phyloP scores from a whole-genome alignment of 1,140 invertebrate species.

The Helicorthomorpha holstii region DNA sequence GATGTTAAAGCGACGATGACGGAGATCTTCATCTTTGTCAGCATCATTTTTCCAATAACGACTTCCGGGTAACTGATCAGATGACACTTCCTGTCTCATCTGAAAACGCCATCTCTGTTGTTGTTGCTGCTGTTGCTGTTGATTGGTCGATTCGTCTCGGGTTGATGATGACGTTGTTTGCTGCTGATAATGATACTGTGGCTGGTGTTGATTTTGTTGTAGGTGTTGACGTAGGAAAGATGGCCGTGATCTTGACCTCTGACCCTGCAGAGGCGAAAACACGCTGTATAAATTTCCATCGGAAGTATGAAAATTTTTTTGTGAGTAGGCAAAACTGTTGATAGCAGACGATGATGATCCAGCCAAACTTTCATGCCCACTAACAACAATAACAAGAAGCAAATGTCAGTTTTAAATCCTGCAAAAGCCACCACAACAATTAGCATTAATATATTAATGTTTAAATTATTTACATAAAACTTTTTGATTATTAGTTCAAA shows the following conservation, averaged over 20 bases:
- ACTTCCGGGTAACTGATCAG: background rate
- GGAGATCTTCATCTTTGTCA: background rate
- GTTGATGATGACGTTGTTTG: slow-evolving; percentile 25
- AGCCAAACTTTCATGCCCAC: no score
- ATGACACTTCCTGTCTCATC: slow-evolving; percentile 4
- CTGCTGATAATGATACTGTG: background rate
- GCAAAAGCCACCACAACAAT: no score
- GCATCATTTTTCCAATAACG: background rate
- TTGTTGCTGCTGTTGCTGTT: slow-evolving; percentile 31
- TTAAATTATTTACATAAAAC: no score
- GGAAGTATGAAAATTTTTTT: slow-evolving; percentile 18
- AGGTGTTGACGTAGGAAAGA: slow-evolving; percentile 13
- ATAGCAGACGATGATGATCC: no score
- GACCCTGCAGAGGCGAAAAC: slow-evolving; percentile 15
- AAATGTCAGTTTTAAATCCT: no score
- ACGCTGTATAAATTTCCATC: slow-evolving; percentile 19
- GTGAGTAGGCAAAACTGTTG: slow-evolving; percentile 17
- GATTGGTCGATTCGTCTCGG: background rate
- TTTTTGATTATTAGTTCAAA: no score
- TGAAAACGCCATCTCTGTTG: slow-evolving; percentile 44
- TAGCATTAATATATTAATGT: no score
- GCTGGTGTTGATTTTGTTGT: slow-evolving; percentile 5
- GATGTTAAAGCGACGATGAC: no score
- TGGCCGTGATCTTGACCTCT: slow-evolving; percentile 14
- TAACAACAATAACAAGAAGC: no score